Evolutionary conservation across 2,888 invertebrate species (phyloP).

Genomic region (Proisotoma minuta): DNA sequence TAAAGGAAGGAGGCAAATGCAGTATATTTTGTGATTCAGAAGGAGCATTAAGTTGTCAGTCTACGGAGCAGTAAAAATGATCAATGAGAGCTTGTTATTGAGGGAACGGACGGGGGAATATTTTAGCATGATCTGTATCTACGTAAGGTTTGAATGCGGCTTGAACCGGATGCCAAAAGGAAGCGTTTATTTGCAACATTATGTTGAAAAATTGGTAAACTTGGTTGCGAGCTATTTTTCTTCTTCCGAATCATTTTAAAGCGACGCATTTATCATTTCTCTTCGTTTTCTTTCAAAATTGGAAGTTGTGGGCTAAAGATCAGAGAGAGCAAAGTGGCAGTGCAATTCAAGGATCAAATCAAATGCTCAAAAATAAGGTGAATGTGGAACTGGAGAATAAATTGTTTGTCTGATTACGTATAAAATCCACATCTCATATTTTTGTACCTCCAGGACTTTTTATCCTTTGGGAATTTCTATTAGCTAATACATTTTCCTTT

Average conservation of each 20-base stretch:
- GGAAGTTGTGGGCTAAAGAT: neutral
- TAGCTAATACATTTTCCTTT: no score
- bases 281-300: neutral
- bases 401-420: neutral
- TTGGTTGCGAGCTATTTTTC: neutral
- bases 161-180: constrained; percentile 6
- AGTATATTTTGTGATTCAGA: neutral
- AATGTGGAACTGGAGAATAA: constrained; percentile 1
- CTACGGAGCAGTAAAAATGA: constrained; percentile 20
- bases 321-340: neutral
- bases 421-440: no score
- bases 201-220: neutral
- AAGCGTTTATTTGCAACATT: constrained; percentile 5
- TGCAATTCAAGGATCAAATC: constrained; percentile 6
- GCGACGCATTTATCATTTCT: neutral
- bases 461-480: no score
- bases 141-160: constrained; percentile 2
- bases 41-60: constrained; percentile 15
- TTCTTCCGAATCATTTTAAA: neutral
- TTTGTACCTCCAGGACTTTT: no score
- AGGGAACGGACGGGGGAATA: constrained; percentile 19
- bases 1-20: neutral
- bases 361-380: neutral
- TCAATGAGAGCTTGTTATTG: constrained; percentile 21
- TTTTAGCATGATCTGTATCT: constrained; percentile 16